A percentile compares a stretch with the other conserved stretches of the same genome.
Conservation (phyloP, 2,113 vertebrate species). For the Ursus arctos region DNA sequence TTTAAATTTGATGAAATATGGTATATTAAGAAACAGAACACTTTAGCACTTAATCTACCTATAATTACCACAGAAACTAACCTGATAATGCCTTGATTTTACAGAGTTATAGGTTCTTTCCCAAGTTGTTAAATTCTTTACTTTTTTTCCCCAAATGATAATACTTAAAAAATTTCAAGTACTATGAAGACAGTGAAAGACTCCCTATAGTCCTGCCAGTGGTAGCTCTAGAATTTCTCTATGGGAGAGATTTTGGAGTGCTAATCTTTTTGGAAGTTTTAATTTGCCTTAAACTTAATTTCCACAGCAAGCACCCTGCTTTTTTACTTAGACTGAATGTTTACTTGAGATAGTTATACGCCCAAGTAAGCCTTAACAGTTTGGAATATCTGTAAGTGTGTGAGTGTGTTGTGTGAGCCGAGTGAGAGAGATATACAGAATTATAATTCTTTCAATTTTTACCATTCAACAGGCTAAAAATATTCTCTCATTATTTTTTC, state of each 20-base stretch:
- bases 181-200: background rate
- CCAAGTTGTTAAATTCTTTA: constrained; percentile 23
- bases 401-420: background rate
- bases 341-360: background rate
- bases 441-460: constrained; percentile 14
- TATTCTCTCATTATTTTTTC: constrained; percentile 25
- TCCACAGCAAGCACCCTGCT: background rate
- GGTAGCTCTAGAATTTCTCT: background rate
- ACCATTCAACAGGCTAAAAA: background rate
- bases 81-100: constrained; percentile 26
- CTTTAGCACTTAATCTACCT: background rate
- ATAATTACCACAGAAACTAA: constrained; percentile 50
- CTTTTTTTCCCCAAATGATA: background rate
- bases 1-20: constrained; percentile 13
- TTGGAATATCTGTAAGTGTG: background rate
- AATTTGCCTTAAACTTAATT: constrained; percentile 24
- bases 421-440: background rate
- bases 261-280: constrained; percentile 32
- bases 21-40: constrained; percentile 25
- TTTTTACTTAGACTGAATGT: background rate
- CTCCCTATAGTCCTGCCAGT: background rate
- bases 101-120: background rate
- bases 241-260: background rate
- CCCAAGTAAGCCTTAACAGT: background rate
- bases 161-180: constrained; percentile 45